Conservation (phyloP, 92 coral and sea anemone species). For the Epizoanthus stellaris region DNA sequence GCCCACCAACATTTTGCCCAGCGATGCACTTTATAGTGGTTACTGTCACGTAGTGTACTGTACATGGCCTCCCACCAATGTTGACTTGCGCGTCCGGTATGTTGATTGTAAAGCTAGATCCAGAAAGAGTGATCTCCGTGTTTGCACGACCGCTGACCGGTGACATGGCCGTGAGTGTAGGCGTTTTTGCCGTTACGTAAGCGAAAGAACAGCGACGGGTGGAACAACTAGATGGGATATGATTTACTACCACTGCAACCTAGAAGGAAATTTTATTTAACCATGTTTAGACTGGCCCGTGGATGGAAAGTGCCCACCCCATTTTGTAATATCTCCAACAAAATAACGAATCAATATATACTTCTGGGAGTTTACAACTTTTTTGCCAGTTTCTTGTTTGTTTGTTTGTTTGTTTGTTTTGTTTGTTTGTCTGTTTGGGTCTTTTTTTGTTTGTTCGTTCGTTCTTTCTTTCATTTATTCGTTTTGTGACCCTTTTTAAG, state of each 20-base stretch:
- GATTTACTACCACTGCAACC: conserved; percentile 76
- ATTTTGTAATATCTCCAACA: too few species aligned
- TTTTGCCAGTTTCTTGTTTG: too few species aligned
- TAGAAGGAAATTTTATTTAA: neutral
- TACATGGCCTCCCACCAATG: conserved; percentile 69
- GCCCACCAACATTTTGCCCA: conserved; percentile 68
- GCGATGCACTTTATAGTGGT: conserved; percentile 61
- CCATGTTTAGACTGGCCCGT: too few species aligned
- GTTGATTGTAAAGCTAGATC: conserved; percentile 73
- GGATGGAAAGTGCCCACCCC: too few species aligned
- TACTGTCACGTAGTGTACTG: conserved; percentile 59
- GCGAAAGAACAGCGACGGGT: conserved; percentile 69
- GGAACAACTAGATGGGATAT: conserved; percentile 80
- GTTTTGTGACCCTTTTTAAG: too few species aligned
- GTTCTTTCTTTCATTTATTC: neutral
- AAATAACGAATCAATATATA: too few species aligned
- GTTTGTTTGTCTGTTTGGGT: too few species aligned
- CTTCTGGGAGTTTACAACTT: too few species aligned
- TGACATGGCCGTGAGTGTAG: conserved; percentile 57
- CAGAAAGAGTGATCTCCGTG: conserved; percentile 64
- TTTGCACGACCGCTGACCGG: conserved; percentile 67
- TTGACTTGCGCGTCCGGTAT: conserved; percentile 64
- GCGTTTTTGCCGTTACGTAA: conserved; percentile 58
- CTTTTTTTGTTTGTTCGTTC: too few species aligned
- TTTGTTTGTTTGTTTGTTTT: too few species aligned